Percentiles rank a stretch among this genome's conserved stretches.
These are phyloP conservation scores for Uromys caudimaculatus DNA, from an alignment of 2,797 vertebrate species.

Conservation along the genomic window DNA sequence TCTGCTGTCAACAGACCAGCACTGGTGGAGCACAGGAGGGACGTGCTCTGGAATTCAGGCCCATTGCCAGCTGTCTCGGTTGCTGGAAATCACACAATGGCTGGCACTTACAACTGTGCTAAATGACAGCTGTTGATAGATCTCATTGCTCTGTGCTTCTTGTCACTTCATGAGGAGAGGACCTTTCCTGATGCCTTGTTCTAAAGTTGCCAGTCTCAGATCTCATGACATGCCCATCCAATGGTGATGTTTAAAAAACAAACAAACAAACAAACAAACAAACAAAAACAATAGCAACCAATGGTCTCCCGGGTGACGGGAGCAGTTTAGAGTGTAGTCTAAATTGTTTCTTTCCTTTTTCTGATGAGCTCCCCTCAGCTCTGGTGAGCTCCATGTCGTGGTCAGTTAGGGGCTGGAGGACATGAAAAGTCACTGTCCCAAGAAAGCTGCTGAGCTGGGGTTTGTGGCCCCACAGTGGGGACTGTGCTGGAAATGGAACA, in stretches of 20 bases:
- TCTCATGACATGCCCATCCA: not conserved
- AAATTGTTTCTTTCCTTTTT: not conserved
- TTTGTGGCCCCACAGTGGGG: not conserved
- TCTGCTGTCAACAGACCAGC: not conserved
- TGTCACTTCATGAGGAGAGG: not conserved
- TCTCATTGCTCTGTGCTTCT: not conserved
- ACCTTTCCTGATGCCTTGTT: not conserved
- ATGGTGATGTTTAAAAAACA: not conserved
- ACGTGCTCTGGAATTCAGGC: not conserved
- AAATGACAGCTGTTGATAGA: not conserved
- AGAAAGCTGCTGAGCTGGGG: slow-evolving; percentile 43
- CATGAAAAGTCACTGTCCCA: not conserved
- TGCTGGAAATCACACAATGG: not conserved
- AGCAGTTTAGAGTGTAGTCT: not conserved
- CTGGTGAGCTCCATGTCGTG: not conserved
- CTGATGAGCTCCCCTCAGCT: not conserved
- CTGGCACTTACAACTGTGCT: not conserved
- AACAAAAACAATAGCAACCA: not conserved
- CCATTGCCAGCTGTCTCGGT: not conserved
- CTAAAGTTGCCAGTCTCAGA: not conserved
- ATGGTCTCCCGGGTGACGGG: not conserved
- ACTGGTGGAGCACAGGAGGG: not conserved
- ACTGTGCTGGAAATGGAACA: not conserved
- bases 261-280: not conserved
- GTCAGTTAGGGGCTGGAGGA: not conserved